phyloP scores from a whole-genome alignment of 2,888 invertebrate genomes.

The Mylabris sibirica region DNA sequence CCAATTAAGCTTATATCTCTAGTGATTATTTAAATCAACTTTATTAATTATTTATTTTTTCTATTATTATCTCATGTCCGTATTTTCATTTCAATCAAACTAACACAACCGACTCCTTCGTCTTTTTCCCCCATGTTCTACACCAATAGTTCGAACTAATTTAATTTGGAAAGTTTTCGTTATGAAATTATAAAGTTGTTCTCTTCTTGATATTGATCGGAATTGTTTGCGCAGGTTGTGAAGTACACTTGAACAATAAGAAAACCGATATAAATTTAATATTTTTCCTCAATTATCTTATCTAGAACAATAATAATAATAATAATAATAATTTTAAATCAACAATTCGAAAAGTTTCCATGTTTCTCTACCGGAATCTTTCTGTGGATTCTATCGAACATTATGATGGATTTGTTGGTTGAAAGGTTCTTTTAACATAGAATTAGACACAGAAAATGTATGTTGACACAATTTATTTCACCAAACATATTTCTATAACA shows the following conservation, averaged over 20 bases:
- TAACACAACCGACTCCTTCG: too few relatives aligned
- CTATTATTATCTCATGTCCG: too few relatives aligned
- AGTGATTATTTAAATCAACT: not conserved
- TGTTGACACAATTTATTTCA: too few relatives aligned
- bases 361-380: too few relatives aligned
- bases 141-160: not conserved
- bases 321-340: not conserved
- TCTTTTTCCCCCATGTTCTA: not conserved
- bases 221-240: not conserved
- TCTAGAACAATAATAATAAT: not conserved
- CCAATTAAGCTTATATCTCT: slow-evolving; percentile 29
- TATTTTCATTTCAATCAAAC: too few relatives aligned
- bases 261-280: not conserved
- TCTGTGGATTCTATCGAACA: too few relatives aligned
- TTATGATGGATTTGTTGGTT: too few relatives aligned
- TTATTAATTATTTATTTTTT: not conserved
- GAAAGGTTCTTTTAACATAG: too few relatives aligned
- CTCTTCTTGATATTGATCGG: not conserved
- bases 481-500: too few relatives aligned
- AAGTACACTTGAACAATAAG: not conserved
- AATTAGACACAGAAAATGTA: too few relatives aligned
- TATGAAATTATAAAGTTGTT: not conserved
- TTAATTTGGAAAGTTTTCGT: slow-evolving; percentile 4
- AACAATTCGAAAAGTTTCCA: too few relatives aligned
- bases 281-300: not conserved